phyloP scores from a whole-genome alignment of 2,888 invertebrate genomes.

The Lycaena phlaeas region DNA sequence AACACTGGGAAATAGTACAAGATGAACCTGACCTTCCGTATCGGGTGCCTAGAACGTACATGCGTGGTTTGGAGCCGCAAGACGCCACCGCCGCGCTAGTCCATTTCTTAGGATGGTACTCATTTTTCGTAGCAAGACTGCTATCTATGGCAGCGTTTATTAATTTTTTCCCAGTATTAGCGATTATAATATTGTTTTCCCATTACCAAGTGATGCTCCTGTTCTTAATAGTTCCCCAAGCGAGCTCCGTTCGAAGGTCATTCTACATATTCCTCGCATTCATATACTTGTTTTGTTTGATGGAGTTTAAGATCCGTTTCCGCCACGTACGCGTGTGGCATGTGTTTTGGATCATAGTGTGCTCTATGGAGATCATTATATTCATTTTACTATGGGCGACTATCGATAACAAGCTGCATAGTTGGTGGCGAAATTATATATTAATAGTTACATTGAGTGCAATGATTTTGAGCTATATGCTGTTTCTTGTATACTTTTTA shows the following conservation, averaged over 20 bases:
- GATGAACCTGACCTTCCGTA: slow-evolving; percentile 54
- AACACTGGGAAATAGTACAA: slow-evolving; percentile 41
- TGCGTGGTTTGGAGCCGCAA: slow-evolving; percentile 81
- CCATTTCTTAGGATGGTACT: slow-evolving; percentile 83
- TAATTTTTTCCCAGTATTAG: slow-evolving; percentile 76
- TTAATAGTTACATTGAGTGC: slow-evolving; percentile 76
- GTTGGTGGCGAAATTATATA: slow-evolving; percentile 81
- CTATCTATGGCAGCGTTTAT: slow-evolving; percentile 80
- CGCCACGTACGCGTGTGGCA: slow-evolving; percentile 81
- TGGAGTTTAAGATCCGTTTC: slow-evolving; percentile 86
- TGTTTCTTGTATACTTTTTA: slow-evolving; percentile 76
- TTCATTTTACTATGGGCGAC: slow-evolving; percentile 80
- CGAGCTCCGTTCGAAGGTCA: slow-evolving; percentile 61
- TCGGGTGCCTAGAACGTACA: slow-evolving; percentile 59
- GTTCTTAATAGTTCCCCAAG: slow-evolving; percentile 77
- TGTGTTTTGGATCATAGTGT: slow-evolving; percentile 76
- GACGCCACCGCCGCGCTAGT: slow-evolving; percentile 79
- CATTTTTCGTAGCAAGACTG: slow-evolving; percentile 81
- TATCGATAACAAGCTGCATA: slow-evolving; percentile 62
- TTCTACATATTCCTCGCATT: slow-evolving; percentile 82
- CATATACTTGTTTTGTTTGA: slow-evolving; percentile 81
- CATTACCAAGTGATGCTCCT: slow-evolving; percentile 79
- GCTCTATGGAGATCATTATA: slow-evolving; percentile 76
- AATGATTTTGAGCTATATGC: slow-evolving; percentile 70
- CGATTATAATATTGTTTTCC: slow-evolving; percentile 70